Percentiles rank a stretch among this genome's conserved stretches.
phyloP scores from a whole-genome alignment of 2,113 vertebrate genomes.

The Baryphthengus martii region DNA sequence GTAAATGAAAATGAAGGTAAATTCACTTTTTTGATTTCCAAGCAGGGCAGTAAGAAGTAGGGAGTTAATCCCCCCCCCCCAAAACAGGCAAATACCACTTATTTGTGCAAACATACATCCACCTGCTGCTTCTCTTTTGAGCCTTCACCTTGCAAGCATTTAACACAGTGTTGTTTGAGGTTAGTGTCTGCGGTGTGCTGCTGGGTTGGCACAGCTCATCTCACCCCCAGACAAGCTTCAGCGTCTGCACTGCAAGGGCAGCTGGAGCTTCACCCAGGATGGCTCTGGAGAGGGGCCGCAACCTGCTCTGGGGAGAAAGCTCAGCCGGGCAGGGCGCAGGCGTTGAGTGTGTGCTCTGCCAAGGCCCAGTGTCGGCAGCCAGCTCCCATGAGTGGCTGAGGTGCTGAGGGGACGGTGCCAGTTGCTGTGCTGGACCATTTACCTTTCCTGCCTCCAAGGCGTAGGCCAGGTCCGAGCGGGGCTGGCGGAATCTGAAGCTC shows the following conservation, averaged over 20 bases:
- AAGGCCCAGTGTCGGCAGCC: background rate
- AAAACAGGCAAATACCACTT: background rate
- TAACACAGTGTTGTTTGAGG: background rate
- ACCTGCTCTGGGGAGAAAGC: background rate
- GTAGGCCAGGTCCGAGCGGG: constrained; percentile 73
- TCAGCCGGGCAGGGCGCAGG: background rate
- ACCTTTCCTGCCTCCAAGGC: constrained; percentile 79
- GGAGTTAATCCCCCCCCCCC: background rate
- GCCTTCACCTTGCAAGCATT: background rate
- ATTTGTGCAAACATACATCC: background rate
- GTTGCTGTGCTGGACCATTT: background rate
- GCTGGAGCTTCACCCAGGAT: background rate
- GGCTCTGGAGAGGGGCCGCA: background rate
- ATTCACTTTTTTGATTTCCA: background rate
- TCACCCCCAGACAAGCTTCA: fast-evolving
- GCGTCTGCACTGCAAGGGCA: fast-evolving
- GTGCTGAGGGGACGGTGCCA: fast-evolving
- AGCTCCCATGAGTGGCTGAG: fast-evolving
- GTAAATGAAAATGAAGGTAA: background rate
- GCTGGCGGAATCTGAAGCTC: constrained; percentile 75
- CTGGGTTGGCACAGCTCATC: background rate
- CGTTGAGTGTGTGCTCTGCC: background rate
- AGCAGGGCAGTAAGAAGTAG: background rate
- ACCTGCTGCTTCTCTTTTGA: background rate
- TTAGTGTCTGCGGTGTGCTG: background rate